Evolutionary conservation across 2,888 invertebrate genomes (phyloP).

Genomic region (Sphecodes monilicornis): DNA sequence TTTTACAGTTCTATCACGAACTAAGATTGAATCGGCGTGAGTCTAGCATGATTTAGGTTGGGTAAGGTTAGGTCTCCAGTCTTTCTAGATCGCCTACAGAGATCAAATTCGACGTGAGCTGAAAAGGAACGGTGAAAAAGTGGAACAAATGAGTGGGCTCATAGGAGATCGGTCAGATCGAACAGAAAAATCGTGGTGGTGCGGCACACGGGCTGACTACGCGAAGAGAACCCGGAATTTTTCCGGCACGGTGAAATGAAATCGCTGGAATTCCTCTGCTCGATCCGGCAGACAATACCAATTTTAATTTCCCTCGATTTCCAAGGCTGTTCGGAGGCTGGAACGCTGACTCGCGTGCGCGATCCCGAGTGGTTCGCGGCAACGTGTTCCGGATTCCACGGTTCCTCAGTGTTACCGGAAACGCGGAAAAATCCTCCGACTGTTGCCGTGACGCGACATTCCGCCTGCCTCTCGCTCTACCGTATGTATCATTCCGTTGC

Average conservation of each 20-base stretch:
- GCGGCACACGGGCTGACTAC: not conserved
- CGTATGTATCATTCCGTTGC: not conserved
- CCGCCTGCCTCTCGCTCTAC: not conserved
- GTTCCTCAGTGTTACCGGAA: not conserved
- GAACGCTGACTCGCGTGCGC: not conserved
- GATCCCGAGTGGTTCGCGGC: slow-evolving; percentile 1
- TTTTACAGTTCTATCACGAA: too few relatives aligned
- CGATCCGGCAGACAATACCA: slow-evolving; percentile 18
- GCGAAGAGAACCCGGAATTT: not conserved
- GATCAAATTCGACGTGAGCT: not conserved
- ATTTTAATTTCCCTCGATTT: slow-evolving; percentile 42
- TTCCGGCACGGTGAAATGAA: slow-evolving; percentile 19
- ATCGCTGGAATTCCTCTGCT: slow-evolving; percentile 31
- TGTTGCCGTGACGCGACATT: not conserved
- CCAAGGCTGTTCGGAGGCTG: not conserved
- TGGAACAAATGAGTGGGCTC: not conserved
- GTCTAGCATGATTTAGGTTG: not conserved
- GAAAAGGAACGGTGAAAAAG: not conserved
- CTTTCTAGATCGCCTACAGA: too few relatives aligned
- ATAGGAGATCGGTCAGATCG: not conserved
- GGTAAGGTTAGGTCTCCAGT: not conserved
- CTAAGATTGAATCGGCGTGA: not conserved
- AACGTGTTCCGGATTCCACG: slow-evolving; percentile 4
- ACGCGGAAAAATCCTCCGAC: slow-evolving; percentile 8
- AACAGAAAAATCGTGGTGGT: not conserved